Evolutionary conservation across 2,888 invertebrate genomes (phyloP), one percentile per base, ranked within the genome.

Genomic region (Lasioglossum figueresi): DNA sequence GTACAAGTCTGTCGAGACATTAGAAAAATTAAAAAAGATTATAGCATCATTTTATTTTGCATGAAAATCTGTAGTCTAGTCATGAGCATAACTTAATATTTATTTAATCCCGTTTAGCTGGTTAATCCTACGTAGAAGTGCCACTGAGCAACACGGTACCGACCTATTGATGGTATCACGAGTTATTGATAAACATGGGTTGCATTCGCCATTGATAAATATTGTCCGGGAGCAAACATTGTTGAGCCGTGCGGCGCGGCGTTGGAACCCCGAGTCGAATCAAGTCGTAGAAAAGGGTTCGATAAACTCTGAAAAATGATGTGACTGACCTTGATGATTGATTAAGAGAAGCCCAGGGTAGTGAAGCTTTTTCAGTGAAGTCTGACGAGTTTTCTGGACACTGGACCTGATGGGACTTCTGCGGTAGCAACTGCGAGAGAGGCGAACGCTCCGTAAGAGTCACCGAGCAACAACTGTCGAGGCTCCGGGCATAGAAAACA

Each of bases 381-480:
- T 66, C 68, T 37, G 19, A 14, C n/a, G 71, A 77, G 16, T 23
- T 48, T 66, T 75, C 43, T 31, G 14, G 48, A 16, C 2, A 31
- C 2, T 12, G 34, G 45, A 59, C 66, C 78, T 76, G 70, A 71
- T 66, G 74, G 70, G 16, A 76, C 34, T 12, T 71, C 37, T 19
- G 10, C 40, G 23, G 27, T 8, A 37, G 73, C 68, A 71, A 73
- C 72, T 66, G 68, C 48, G 37, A 43, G 59, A 68, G 74, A 79
- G 68, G 66, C 75, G 83, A 83, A 66, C 82, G 75, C 80, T 72
- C 75, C 78, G 81, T 76, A 59, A 76, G 89, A 88, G 85, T 89
- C 78, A 83, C 85, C 78, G 80, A 88, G 77, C 85, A 82, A 91
- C 91, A 89, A 91, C 91, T 91, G 91, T 87, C 83, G 88, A 78